These are phyloP conservation scores for Eulemur coronatus DNA, from an alignment of 2,797 vertebrate species.

Conservation along the genomic window DNA sequence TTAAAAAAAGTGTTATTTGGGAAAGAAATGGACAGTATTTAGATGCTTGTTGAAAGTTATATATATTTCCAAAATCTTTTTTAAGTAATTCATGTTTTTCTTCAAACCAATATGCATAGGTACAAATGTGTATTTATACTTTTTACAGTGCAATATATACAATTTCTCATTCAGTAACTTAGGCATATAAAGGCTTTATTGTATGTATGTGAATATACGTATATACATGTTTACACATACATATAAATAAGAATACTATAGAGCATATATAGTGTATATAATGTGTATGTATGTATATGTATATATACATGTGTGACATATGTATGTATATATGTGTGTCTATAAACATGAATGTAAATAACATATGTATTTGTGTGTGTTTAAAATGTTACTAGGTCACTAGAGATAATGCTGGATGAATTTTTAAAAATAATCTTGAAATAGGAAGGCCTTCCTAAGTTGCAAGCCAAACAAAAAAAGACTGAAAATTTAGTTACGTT, in stretches of 20 bases:
- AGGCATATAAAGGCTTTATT: neutral
- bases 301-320: neutral
- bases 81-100: neutral
- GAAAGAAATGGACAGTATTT: neutral
- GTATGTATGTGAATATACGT: neutral
- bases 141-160: neutral
- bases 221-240: neutral
- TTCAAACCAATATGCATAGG: neutral
- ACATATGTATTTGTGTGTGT: neutral
- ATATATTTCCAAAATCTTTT: neutral
- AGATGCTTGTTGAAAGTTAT: neutral
- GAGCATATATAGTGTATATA: neutral
- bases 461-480: neutral
- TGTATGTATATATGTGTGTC: neutral
- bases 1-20: neutral
- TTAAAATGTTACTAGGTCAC: neutral
- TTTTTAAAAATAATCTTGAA: constrained; percentile 5
- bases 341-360: neutral
- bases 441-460: neutral
- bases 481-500: neutral
- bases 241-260: neutral
- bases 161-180: neutral
- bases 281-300: too few species aligned
- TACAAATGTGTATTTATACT: neutral
- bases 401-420: neutral